phyloP scores from a whole-genome alignment of 2,888 invertebrate species.

The Chrysomela aeneicollis region DNA sequence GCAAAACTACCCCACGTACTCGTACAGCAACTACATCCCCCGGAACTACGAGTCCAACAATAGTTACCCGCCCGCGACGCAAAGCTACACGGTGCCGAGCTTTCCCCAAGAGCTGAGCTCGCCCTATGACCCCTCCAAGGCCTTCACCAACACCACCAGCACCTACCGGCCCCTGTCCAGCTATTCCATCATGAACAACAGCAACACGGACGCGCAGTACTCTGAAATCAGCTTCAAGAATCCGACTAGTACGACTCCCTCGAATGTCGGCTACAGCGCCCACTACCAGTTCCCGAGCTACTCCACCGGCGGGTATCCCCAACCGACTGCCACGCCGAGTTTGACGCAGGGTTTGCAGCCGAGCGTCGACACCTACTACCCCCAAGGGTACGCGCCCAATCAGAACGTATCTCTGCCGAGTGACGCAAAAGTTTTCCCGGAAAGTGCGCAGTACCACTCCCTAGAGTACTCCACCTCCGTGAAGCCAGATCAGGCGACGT shows the following conservation, averaged over 20 bases:
- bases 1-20: conserved; percentile 27
- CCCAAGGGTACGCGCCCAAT: conserved; percentile 45
- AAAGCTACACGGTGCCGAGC: background rate
- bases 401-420: conserved; percentile 24
- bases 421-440: conserved; percentile 11
- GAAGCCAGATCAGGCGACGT: conserved; percentile 35
- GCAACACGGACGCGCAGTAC: conserved; percentile 38
- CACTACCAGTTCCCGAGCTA: conserved; percentile 28
- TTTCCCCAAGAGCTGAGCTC: conserved; percentile 12
- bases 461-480: conserved; percentile 49
- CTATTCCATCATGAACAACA: conserved; percentile 29
- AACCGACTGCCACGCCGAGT: conserved; percentile 7
- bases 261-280: background rate
- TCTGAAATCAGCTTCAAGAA: conserved; percentile 26
- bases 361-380: conserved; percentile 41
- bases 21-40: conserved; percentile 43
- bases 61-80: conserved; percentile 18
- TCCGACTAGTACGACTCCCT: conserved; percentile 10
- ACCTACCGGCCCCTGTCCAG: conserved; percentile 48
- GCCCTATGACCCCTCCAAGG: conserved; percentile 41
- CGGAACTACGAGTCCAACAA: conserved; percentile 41
- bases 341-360: conserved; percentile 10
- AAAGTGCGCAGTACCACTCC: conserved; percentile 42
- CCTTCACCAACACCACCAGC: conserved; percentile 47
- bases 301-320: background rate